Evolutionary conservation across 2,888 invertebrate species (phyloP).

Genomic region (Epinotia demarniana): DNA sequence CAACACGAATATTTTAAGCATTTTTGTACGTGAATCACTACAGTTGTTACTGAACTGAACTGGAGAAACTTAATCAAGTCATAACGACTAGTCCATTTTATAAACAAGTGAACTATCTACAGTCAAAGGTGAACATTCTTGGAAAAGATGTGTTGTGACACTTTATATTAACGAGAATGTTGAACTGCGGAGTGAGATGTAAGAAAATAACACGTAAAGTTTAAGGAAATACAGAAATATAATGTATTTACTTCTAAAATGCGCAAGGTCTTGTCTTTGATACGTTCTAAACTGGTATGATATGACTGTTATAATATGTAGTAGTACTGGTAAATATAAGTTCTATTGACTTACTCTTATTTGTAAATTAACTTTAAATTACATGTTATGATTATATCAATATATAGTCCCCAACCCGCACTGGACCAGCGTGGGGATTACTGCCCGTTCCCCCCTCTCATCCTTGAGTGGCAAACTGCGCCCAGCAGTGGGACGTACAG

Average conservation of each 20-base stretch:
- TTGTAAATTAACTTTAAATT: too few species aligned
- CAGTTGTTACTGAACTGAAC: constrained; percentile 21
- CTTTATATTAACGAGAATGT: constrained; percentile 38
- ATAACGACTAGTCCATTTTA: constrained; percentile 31
- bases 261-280: too few species aligned
- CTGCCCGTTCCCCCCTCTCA: too few species aligned
- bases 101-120: constrained; percentile 38
- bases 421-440: too few species aligned
- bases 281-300: too few species aligned
- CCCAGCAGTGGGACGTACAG: too few species aligned
- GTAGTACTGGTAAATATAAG: too few species aligned
- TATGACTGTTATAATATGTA: too few species aligned
- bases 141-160: constrained; percentile 40
- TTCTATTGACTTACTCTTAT: too few species aligned
- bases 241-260: background rate
- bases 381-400: too few species aligned
- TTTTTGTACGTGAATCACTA: constrained; percentile 27
- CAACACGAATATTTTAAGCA: constrained; percentile 33
- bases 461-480: too few species aligned
- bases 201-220: constrained; percentile 14
- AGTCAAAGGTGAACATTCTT: constrained; percentile 44
- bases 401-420: too few species aligned
- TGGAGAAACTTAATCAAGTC: constrained; percentile 25
- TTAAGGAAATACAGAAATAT: background rate
- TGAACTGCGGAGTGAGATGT: constrained; percentile 29